Percentiles rank a stretch among this genome's conserved stretches.
Evolutionary conservation across 2,797 vertebrate species (phyloP).

Genomic region (Acomys russatus): DNA sequence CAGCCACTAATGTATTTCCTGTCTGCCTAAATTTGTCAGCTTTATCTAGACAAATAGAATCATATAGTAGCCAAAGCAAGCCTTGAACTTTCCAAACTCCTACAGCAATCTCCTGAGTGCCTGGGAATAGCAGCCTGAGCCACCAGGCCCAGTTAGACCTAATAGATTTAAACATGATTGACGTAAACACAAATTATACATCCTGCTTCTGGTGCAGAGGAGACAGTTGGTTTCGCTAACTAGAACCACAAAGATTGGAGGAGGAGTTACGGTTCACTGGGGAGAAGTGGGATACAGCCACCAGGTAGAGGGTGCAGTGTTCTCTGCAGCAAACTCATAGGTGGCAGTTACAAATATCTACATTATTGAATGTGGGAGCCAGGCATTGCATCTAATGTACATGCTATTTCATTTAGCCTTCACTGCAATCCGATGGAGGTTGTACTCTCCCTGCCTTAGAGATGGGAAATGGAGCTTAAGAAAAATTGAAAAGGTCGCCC

Average conservation of each 20-base stretch:
- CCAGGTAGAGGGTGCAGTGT: not conserved
- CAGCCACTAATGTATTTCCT: conserved; percentile 21
- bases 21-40: not conserved
- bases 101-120: not conserved
- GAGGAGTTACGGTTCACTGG: conserved; percentile 17
- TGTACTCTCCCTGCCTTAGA: conserved; percentile 48
- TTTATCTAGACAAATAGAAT: conserved; percentile 64
- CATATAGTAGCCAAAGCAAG: not conserved
- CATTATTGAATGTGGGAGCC: conserved; percentile 15
- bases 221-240: conserved; percentile 41
- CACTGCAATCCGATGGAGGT: not conserved
- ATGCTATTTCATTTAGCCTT: conserved; percentile 38
- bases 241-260: conserved; percentile 8
- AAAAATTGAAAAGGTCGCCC: conserved; percentile 20
- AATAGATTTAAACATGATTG: not conserved
- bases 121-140: not conserved
- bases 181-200: conserved; percentile 44
- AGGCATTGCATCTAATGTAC: conserved; percentile 9
- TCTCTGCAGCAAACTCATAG: not conserved
- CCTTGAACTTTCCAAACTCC: not conserved
- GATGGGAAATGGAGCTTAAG: conserved; percentile 37
- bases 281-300: conserved; percentile 15
- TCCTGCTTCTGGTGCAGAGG: not conserved
- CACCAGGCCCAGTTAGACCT: not conserved
- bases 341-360: conserved; percentile 45